Percentiles rank a stretch among this genome's conserved stretches.
Conservation (phyloP, 2,113 vertebrate genomes). For the Takifugu bimaculatus region DNA sequence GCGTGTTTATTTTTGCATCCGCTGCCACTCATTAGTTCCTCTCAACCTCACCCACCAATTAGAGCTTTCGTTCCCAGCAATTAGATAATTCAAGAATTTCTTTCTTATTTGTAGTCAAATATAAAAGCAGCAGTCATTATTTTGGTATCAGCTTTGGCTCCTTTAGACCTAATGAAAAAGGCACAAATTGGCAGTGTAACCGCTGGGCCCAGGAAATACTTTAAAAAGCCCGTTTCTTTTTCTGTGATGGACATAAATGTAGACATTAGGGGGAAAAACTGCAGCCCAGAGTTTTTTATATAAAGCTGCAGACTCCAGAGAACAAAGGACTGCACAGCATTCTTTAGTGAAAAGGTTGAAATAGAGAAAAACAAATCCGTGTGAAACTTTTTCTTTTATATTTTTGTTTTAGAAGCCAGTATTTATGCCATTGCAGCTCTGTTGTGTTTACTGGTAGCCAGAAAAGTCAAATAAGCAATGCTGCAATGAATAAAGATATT, state of each 20-base stretch:
- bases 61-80: conserved; percentile 37
- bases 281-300: conserved; percentile 13
- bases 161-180: conserved; percentile 63
- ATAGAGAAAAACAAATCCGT: conserved; percentile 22
- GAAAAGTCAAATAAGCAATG: conserved; percentile 9
- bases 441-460: conserved; percentile 14
- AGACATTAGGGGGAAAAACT: conserved; percentile 10
- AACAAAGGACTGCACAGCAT: conserved; percentile 14
- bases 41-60: conserved; percentile 47
- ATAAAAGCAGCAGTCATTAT: conserved; percentile 50
- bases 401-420: neutral
- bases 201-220: conserved; percentile 34
- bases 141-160: conserved; percentile 47
- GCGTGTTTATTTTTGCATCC: conserved; percentile 51
- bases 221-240: conserved; percentile 46
- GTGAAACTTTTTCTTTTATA: conserved; percentile 3
- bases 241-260: conserved; percentile 49
- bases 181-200: conserved; percentile 60
- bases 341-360: conserved; percentile 30
- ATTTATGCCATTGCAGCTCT: neutral
- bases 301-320: conserved; percentile 6
- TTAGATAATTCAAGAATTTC: conserved; percentile 33
- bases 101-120: conserved; percentile 37
- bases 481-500: neutral
- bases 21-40: conserved; percentile 47